phyloP scores from a whole-genome alignment of 2,797 vertebrate species.

The Nasua narica region DNA sequence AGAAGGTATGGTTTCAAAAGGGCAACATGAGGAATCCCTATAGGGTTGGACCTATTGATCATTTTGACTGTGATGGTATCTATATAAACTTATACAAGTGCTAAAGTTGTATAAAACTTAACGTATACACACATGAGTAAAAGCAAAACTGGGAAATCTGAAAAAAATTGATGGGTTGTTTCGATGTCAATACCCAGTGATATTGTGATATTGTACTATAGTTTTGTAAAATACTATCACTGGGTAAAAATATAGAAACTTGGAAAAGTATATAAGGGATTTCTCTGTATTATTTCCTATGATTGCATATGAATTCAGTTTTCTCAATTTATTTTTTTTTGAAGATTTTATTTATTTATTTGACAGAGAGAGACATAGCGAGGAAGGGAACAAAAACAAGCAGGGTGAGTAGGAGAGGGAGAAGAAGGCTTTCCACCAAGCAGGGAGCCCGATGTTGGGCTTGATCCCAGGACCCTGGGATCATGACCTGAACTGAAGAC shows the following conservation, averaged over 20 bases:
- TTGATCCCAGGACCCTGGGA: too few relatives aligned
- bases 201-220: neutral
- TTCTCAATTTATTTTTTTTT: too few relatives aligned
- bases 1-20: neutral
- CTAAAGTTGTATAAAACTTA: neutral
- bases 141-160: neutral
- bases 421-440: too few relatives aligned
- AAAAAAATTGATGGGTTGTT: neutral
- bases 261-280: neutral
- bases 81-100: neutral
- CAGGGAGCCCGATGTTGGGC: too few relatives aligned
- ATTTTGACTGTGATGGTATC: neutral
- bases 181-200: neutral
- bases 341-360: too few relatives aligned
- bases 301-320: neutral
- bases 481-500: too few relatives aligned
- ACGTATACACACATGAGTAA: neutral
- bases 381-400: too few relatives aligned
- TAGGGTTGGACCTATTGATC: neutral
- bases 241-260: neutral
- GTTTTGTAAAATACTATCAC: neutral
- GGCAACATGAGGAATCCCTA: neutral
- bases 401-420: too few relatives aligned
- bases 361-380: too few relatives aligned
- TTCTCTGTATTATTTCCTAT: neutral